Base-by-base conservation (phyloP, 2,113 vertebrate species). In the Barbus barbus region DNA sequence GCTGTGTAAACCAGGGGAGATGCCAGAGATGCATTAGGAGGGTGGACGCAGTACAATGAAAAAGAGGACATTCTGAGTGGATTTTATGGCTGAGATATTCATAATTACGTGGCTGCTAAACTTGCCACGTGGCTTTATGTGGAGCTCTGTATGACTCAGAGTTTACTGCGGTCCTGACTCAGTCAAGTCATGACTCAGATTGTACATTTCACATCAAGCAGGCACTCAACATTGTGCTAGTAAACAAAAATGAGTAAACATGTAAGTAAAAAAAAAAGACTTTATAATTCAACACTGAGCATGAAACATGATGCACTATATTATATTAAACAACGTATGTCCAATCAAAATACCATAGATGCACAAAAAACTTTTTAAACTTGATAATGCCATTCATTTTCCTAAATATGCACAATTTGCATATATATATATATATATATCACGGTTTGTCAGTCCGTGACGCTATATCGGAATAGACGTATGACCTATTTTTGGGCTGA, bases 1-100 rank as follows among this genome's bases (percentile, higher is more conserved):
- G 58, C 76, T 78, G 60, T 61, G 48, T 36, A 81, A 83, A 79
- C 67, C 33, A 79, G 56, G 6, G 24, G 58, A 65, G 48, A 80
- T 83, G 76, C 77, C 74, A 83, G 26, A 56, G 63, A 63, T 58
- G 56, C 44, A 61, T 3, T 9, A 58, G 22, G 9, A 82, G 73
- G 73, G 77, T 78, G n/a, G n/a, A 63, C 12, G 16, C 24, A 72
- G 31, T 33, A 72, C 60, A 33, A 24, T 26, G 46, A 65, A n/a
- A 26, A 7, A 41, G 33, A 22, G 18, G 48, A 24, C 28, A 22
- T 56, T 56, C 16, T 1, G 24, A 74, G n/a, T 26, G 13, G 7
- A 48, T 75, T 38, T 51, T 51, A 11, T 28, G 16, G 44, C 9
- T n/a, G 11, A 76, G 48, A 56, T 76, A 76, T 56, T 76, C 28